phyloP scores from a whole-genome alignment of 1,140 invertebrate genomes.

The Bicyclus anynana region DNA sequence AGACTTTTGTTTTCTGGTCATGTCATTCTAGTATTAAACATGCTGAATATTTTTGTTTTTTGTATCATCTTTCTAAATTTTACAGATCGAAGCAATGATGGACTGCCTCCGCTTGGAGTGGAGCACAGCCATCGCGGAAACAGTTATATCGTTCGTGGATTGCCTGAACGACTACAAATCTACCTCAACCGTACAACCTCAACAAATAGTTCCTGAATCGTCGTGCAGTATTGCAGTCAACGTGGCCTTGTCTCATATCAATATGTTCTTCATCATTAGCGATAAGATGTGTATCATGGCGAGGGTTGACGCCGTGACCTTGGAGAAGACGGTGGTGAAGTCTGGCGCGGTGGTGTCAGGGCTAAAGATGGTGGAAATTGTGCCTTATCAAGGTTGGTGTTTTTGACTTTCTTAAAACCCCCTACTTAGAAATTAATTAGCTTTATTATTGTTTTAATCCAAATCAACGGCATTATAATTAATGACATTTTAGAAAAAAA shows the following conservation, averaged over 20 bases:
- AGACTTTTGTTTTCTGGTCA: no score
- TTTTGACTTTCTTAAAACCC: no score
- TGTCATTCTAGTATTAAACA: no score
- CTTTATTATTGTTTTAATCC: no score
- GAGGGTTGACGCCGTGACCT: constrained; percentile 62
- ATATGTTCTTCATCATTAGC: constrained; percentile 61
- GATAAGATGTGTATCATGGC: constrained; percentile 65
- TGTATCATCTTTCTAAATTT: no score
- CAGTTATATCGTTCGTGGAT: constrained; percentile 48
- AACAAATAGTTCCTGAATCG: constrained; percentile 21
- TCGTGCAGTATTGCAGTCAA: constrained; percentile 52
- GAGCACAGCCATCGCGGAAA: constrained; percentile 53
- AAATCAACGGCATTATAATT: no score
- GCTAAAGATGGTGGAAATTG: constrained; percentile 68
- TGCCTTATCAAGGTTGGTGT: constrained; percentile 56
- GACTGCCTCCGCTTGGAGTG: constrained; percentile 71
- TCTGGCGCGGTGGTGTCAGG: constrained; percentile 59
- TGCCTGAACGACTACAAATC: constrained; percentile 56
- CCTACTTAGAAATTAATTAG: no score
- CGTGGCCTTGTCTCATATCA: constrained; percentile 70
- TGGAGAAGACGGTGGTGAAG: constrained; percentile 55
- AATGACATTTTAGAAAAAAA: no score
- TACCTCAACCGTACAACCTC: constrained; percentile 1
- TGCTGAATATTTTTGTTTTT: no score
- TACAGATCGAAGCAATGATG: constrained; percentile 72